phyloP scores from a whole-genome alignment of 2,888 invertebrate species.

The Coelinius sp. region DNA sequence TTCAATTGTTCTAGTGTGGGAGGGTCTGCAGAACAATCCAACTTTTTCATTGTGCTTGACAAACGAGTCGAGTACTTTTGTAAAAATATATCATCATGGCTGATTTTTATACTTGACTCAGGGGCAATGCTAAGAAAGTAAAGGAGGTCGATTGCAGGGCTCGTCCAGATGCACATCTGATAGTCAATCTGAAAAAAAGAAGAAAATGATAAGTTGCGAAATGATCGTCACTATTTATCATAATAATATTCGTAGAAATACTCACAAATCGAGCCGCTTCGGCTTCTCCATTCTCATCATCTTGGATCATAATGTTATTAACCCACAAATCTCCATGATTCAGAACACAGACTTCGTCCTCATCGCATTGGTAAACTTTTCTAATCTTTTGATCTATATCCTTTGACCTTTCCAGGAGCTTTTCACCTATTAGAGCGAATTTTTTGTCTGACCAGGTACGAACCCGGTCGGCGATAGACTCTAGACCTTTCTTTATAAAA shows the following conservation, averaged over 20 bases:
- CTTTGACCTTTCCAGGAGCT: slow-evolving; percentile 40
- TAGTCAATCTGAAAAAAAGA: slow-evolving; percentile 53
- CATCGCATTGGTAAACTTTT: slow-evolving; percentile 37
- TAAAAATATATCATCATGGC: slow-evolving; percentile 50
- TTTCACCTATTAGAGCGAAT: background rate
- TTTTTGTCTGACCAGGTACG: slow-evolving; percentile 23
- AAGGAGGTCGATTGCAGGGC: slow-evolving; percentile 55
- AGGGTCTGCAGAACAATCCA: slow-evolving; percentile 50
- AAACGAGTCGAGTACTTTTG: slow-evolving; percentile 48
- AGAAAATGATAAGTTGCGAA: background rate
- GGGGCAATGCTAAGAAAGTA: slow-evolving; percentile 54
- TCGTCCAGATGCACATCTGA: slow-evolving; percentile 54
- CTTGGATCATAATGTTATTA: slow-evolving; percentile 50
- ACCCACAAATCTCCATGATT: slow-evolving; percentile 55
- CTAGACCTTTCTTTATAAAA: slow-evolving; percentile 12
- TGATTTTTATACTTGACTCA: slow-evolving; percentile 46
- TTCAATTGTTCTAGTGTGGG: slow-evolving; percentile 51
- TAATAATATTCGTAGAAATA: background rate
- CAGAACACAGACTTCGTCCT: slow-evolving; percentile 51
- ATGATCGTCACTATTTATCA: no score
- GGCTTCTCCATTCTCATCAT: slow-evolving; percentile 43
- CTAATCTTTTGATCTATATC: slow-evolving; percentile 7
- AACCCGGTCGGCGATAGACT: slow-evolving; percentile 19
- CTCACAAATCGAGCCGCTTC: slow-evolving; percentile 41
- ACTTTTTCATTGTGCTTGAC: slow-evolving; percentile 43